Evolutionary conservation across 2,797 vertebrate species (phyloP), one percentile per base, ranked within the genome.

Genomic region (Astyanax mexicanus): DNA sequence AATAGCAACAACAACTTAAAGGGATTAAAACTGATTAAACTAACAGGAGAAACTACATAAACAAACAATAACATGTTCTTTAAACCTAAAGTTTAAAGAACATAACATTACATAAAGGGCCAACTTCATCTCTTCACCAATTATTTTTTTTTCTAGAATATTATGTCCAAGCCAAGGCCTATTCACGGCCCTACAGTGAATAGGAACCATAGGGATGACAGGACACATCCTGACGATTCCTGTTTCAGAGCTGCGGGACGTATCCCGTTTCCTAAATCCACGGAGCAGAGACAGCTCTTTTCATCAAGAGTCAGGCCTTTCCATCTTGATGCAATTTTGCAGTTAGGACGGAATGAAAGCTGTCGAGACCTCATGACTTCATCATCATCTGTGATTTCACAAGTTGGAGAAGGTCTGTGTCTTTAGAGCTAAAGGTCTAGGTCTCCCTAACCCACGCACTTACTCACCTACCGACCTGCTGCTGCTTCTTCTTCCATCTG

Each of bases 401-500:
- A 55, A 45, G 57, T 44, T 66, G 38, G 70, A 64, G 40, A 38
- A 29, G 74, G 25, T 75, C 42, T 19, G 25, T 15, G 32, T 75
- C 60, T 79, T 70, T 73, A 11, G 74, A 64, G 57, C 60, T 80
- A 62, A 69, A 70, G 72, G 75, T 81, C 81, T 74, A 75, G 66
- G 45, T 71, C 55, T 35, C 44, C 60, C 57, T 32, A 32, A 32
- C 29, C 29, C 8, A 23, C 74, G 55, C 40, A 58, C 75, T 25
- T 27, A 10, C n/a, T 74, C 54, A 72, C 7, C 15, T 75, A 71
- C 15, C 44, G 42, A 61, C 15, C 40, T 67, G 54, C 67, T 51
- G n/a, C 62, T 7, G 58, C 51, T 45, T n/a, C n/a, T n/a, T n/a
- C n/a, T n/a, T n/a, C n/a, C 44, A 40, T 65, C 54, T 47, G 37